Conservation (phyloP, 2,113 vertebrate species). For the Xenopus tropicalis region UCB_Xtro_10.0 CM004444.2:140935501-140936000, state of each 20-base stretch:
- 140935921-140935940: conserved; percentile 79
- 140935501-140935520: not conserved
- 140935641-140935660: conserved; percentile 1
- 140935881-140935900: conserved; percentile 37
- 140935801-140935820: conserved; percentile 11
- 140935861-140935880: conserved; percentile 63
- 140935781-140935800: conserved; percentile 7
- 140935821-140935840: not conserved
- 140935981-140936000: conserved; percentile 92
- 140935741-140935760: not conserved
- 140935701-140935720: conserved; percentile 13
- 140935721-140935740: conserved; percentile 19
- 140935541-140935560: not conserved
- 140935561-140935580: not conserved
- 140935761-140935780: conserved; percentile 3
- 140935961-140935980: conserved; percentile 90
- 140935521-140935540: not conserved
- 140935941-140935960: conserved; percentile 78
- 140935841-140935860: conserved; percentile 50
- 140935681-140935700: conserved; percentile 12
- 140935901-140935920: conserved; percentile 56
- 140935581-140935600: conserved; percentile 5
- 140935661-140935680: conserved; percentile 6
- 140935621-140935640: conserved; percentile 29
- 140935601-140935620: conserved; percentile 11